Evolutionary conservation across 2,888 invertebrate species (phyloP), one percentile per base, ranked within the genome.

Genomic region (Furcula furcula): DNA sequence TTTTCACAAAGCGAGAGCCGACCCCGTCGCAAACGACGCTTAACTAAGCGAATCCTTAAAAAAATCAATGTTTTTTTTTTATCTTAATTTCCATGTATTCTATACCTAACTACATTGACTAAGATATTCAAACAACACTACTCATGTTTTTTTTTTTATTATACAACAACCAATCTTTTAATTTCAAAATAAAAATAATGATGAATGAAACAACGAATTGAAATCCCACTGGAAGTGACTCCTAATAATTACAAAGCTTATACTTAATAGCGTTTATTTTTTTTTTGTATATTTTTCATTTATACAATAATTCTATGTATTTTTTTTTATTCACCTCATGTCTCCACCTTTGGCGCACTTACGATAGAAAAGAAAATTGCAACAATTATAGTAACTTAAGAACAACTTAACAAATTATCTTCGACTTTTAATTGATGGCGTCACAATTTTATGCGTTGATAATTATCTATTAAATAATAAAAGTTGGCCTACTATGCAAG

Each of bases 331-430:
- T 25, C 50, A 46, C 67, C 55, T 55, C 42, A 47, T 46, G 58
- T 73, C 71, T 56, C 68, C 78, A 74, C 77, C 86, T 86, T 86
- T 87, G 86, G 86, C 86, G 78, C 77, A 76, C 79, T 76, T 80
- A 78, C 52, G 61, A 72, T 68, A 68, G 57, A 68, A 68, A 76
- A 79, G 74, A 74, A 71, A 82, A 77, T 80, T 77, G 82, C 79
- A 84, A 81, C 80, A 77, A 78, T 60, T 54, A 54, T 66, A 45
- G 51, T 35, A 77, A 79, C 69, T 73, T 73, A 71, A 73, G 76
- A 76, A 77, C 75, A 82, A 85, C 82, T 81, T 86, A 84, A 83
- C 77, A 78, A 79, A 64, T 65, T 65, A 56, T 51, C 61, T 50
- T 67, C 62, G 62, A 65, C 12, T 63, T 63, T 58, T n/a, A 42